phyloP scores from a whole-genome alignment of 1,140 invertebrate genomes.

The Meloidogyne hapla region DNA sequence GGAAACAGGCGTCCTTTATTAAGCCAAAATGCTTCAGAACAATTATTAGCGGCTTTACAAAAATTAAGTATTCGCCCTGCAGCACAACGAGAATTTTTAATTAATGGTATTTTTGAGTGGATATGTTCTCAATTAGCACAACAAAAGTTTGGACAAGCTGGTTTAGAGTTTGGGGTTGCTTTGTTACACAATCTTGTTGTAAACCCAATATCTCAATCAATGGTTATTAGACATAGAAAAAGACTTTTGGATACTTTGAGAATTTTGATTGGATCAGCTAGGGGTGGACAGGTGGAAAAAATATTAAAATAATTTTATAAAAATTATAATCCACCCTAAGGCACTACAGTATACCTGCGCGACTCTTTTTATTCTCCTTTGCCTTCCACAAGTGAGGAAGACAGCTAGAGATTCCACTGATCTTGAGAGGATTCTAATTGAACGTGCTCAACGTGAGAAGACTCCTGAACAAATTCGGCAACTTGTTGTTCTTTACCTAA shows the following conservation, averaged over 20 bases:
- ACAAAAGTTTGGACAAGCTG: slow-evolving; percentile 28
- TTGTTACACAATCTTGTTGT: slow-evolving; percentile 53
- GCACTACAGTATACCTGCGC: slow-evolving; percentile 13
- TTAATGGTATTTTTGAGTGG: slow-evolving; percentile 55
- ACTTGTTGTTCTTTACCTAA: slow-evolving; percentile 29
- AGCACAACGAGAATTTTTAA: slow-evolving; percentile 54
- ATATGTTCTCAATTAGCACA: slow-evolving; percentile 37
- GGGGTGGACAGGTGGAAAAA: background rate
- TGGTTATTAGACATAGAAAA: slow-evolving; percentile 49
- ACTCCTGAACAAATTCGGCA: slow-evolving; percentile 31
- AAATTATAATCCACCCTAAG: background rate
- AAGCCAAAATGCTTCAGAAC: slow-evolving; percentile 42
- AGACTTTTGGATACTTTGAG: slow-evolving; percentile 37
- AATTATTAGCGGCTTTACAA: slow-evolving; percentile 50
- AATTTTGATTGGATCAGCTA: slow-evolving; percentile 17
- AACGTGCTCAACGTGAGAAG: slow-evolving; percentile 10
- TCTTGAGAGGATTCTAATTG: background rate
- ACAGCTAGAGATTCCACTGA: slow-evolving; percentile 14
- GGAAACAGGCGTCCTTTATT: slow-evolving; percentile 33
- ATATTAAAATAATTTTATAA: background rate
- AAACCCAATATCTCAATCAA: slow-evolving; percentile 47
- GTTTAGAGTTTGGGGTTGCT: slow-evolving; percentile 50
- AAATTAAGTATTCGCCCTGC: slow-evolving; percentile 44
- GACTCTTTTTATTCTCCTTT: slow-evolving; percentile 17
- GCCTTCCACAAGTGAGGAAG: slow-evolving; percentile 6